These are phyloP conservation scores for Chrysaora quinquecirrha DNA, from an alignment of 30 jellyfish, hydroid and myxozoan genomes.

Conservation along the genomic window DNA sequence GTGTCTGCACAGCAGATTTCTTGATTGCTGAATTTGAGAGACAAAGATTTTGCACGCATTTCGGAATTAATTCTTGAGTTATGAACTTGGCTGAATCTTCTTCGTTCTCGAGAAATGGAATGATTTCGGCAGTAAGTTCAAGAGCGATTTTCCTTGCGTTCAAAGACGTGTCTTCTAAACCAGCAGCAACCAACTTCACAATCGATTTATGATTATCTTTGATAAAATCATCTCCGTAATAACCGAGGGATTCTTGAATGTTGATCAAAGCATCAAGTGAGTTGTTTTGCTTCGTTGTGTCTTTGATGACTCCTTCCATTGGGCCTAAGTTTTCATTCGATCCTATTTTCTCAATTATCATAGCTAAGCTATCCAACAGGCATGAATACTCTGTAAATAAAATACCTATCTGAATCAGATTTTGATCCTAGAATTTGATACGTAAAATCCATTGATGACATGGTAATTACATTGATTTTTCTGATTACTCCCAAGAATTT, in stretches of 20 bases:
- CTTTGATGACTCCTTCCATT: conserved; percentile 45
- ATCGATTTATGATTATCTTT: conserved; percentile 34
- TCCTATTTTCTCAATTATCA: conserved; percentile 42
- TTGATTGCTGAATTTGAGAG: conserved; percentile 70
- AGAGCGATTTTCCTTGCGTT: conserved; percentile 62
- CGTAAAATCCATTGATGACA: conserved; percentile 35
- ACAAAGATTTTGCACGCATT: conserved; percentile 66
- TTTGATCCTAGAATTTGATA: not conserved
- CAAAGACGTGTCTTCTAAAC: conserved; percentile 52
- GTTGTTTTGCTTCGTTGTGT: conserved; percentile 24
- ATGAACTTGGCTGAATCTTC: conserved; percentile 50
- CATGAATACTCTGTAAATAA: not conserved
- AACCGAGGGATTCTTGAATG: conserved; percentile 44
- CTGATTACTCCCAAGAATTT: conserved; percentile 40
- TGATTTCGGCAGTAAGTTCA: conserved; percentile 61
- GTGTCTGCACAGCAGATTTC: conserved; percentile 76
- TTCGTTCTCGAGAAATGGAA: conserved; percentile 41
- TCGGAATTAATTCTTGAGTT: conserved; percentile 68
- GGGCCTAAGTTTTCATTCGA: conserved; percentile 52
- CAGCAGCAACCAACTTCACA: conserved; percentile 47
- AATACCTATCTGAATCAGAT: not conserved
- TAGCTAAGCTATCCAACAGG: not conserved
- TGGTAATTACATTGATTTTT: conserved; percentile 14
- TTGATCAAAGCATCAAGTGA: conserved; percentile 44
- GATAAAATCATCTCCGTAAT: conserved; percentile 40